phyloP scores from a whole-genome alignment of 2,888 invertebrate species.

The Synergus gifuensis region DNA sequence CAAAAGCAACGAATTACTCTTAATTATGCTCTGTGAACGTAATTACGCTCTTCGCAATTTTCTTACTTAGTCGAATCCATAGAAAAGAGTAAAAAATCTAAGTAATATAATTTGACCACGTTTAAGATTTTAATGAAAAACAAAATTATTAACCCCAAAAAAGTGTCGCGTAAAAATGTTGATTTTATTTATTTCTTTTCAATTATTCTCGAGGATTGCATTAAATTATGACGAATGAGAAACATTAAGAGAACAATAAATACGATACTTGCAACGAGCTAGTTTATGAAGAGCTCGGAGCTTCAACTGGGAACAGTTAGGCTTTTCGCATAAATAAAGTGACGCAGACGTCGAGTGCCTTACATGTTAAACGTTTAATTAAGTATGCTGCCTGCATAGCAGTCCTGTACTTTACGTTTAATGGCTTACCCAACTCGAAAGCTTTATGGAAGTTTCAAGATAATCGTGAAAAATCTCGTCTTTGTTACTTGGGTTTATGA shows the following conservation, averaged over 20 bases:
- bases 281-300: not conserved
- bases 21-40: not conserved
- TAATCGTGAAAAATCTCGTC: constrained; percentile 25
- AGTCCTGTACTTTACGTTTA: constrained; percentile 22
- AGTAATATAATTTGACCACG: not conserved
- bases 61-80: too few species aligned
- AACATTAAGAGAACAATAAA: constrained; percentile 8
- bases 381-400: constrained; percentile 17
- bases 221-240: not conserved
- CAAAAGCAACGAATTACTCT: not conserved
- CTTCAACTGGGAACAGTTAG: constrained; percentile 1
- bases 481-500: constrained; percentile 13
- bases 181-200: too few species aligned
- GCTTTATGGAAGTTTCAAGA: constrained; percentile 9
- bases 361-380: constrained; percentile 20
- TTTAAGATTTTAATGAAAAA: not conserved
- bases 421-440: constrained; percentile 26
- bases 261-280: not conserved
- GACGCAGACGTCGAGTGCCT: constrained; percentile 19
- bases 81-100: not conserved
- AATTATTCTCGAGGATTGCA: not conserved
- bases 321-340: constrained; percentile 12
- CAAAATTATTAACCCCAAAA: not conserved
- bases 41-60: too few species aligned
- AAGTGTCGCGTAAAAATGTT: not conserved